A percentile compares a stretch with the other conserved stretches of the same genome.
Evolutionary conservation across 64 coral and sea anemone species (phyloP).

Genomic region (Porites lutea): DNA sequence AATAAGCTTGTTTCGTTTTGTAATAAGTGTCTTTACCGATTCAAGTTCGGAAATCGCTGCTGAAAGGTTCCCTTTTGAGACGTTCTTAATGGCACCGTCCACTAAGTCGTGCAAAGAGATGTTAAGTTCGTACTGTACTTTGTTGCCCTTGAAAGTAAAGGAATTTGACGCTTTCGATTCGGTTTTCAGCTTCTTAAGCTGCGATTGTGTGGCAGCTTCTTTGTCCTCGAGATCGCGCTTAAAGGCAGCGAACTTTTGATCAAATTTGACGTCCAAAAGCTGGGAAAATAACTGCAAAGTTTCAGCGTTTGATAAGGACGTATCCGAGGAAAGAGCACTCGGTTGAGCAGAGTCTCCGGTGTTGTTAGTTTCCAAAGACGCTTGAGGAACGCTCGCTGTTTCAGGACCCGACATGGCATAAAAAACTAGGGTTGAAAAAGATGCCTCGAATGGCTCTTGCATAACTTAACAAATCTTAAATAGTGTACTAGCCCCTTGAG

Average conservation of each 20-base stretch:
- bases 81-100: conserved; percentile 2
- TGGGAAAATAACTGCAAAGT: conserved; percentile 62
- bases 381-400: no score
- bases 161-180: conserved; percentile 61
- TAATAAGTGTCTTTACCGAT: conserved; percentile 15
- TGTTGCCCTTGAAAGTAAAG: conserved; percentile 69
- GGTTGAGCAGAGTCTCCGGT: background rate
- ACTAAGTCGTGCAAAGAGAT: conserved; percentile 3
- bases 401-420: background rate
- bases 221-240: conserved; percentile 49
- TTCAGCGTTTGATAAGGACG: conserved; percentile 39
- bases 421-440: conserved; percentile 41
- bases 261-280: conserved; percentile 50
- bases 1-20: conserved; percentile 60
- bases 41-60: background rate
- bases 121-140: conserved; percentile 66
- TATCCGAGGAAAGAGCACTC: conserved; percentile 34
- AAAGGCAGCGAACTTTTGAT: conserved; percentile 53
- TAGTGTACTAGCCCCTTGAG: conserved; percentile 44
- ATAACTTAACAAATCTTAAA: conserved; percentile 18
- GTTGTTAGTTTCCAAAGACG: no score
- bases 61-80: no score
- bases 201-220: conserved; percentile 47
- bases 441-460: conserved; percentile 45
- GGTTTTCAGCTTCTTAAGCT: conserved; percentile 67